Base-by-base conservation (phyloP, 2,797 vertebrate genomes). In the Champsocephalus esox region DNA sequence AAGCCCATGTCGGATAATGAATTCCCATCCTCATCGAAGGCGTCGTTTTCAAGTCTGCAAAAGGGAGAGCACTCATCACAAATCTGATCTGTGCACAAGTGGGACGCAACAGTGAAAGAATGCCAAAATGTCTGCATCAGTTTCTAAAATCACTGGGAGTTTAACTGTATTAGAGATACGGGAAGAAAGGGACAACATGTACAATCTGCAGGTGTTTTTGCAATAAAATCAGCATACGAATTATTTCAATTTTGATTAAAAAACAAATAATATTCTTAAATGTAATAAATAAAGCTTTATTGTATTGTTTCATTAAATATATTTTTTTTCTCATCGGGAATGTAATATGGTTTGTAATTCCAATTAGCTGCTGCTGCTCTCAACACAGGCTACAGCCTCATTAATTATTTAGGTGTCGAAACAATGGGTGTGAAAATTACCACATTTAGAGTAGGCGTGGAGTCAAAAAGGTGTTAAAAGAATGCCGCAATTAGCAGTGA, bases 11-110 rank as follows among this genome's bases (percentile, higher is more conserved):
- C 96, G 64, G 92, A 95, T 89, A 97, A 94, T 17, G 95, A 94
- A 88, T 96, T 96, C 55, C 96, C 97, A 66, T 98, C 96, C 78
- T 97, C 96, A 75, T 97, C 96, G 87, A 98, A 99, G 70, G 95
- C 95, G 86, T 97, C 95, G 87, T 97, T 97, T 84, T 97, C 95
- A 91, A 96, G 94, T 93, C 95, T 96, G 92, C 50, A 80, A 50
- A 43, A 2, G 13, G n/a, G 49, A 70, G 84, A 58, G 49, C 10
- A 74, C 71, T 69, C 57, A 67, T 80, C 63, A 84, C 56, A 81
- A 76, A 82, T 85, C 13, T 34, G 72, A 81, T 80, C 66, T 44
- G 19, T 21, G 63, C 59, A 57, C 70, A 72, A 60, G 75, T 82
- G 79, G 79, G 75, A 84, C 49, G 86, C 79, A 34, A 54, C 9